Base-by-base conservation (phyloP, 2,113 vertebrate species). In the Cranoglanis bouderius region DNA sequence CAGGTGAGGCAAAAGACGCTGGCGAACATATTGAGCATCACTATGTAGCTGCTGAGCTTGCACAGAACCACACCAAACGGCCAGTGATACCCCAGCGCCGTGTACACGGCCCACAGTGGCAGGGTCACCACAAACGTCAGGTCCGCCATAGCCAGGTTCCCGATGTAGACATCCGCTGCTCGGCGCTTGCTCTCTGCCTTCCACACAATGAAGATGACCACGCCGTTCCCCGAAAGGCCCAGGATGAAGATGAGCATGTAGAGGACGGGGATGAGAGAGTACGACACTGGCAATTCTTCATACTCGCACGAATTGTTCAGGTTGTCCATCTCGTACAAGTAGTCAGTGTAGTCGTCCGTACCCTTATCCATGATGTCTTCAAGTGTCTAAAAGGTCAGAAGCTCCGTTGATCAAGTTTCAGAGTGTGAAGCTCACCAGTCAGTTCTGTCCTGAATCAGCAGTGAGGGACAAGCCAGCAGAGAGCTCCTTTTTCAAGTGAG, bases 221-320 rank as follows among this genome's bases (percentile, higher is more conserved):
- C 93, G 0, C 96, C 96, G 29, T 97, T 97, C 14, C 97, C 97
- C 1, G 96, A 96, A 65, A 97, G 95, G 8, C 97, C 97, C 21
- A 97, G 94, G 91, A 97, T 96, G 93, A 97, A 97, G 70, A 97
- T 96, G 49, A 97, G 94, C 96, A 96, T 96, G 95, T 97, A 97
- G 57, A 97, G 95, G 43, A 96, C 93, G 0, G 97, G 97, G 91
- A 97, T 96, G 92, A 97, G 93, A 0, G 94, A 95, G 94, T 96
- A 96, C 0, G 96, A 96, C 0, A 95, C 95, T 10, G 92, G 91
- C 97, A 96, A 96, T 86, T 97, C 97, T 0, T 94, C 91, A 61
- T 92, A 96, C 91, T 96, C 95, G 82, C 96, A 96, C 91, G 93
- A 51, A 46, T 67, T 95, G 86, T 88, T 87, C 91, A 88, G 87